Evolutionary conservation across 2,888 invertebrate genomes (phyloP), one percentile per base, ranked within the genome.

Genomic region (Coenonympha glycerion): DNA sequence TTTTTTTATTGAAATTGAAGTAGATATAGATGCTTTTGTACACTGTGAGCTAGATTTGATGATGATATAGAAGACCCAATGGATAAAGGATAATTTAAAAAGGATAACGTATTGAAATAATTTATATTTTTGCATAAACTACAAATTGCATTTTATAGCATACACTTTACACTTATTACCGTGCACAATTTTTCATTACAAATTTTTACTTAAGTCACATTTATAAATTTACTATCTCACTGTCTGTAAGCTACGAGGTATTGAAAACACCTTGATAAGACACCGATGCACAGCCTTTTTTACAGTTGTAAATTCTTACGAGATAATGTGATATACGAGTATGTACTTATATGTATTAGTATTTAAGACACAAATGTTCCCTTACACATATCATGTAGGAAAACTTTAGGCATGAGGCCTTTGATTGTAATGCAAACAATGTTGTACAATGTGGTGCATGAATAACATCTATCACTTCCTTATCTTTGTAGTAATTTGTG

Each of bases 381-480:
- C 31, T 45, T 24, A 39, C 31, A n/a, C 34, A 36, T 22, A 40
- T 28, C 13, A 8, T 30, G n/a, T 44, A 44, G 37, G 47, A 44
- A 22, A 45, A 26, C 8, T 42, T 42, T 53, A 49, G 39, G 58
- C 57, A 61, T 54, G 56, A 52, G 34, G 42, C 40, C 39, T 42
- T 53, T 52, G 47, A 45, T 47, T 56, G 47, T 51, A 49, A 42
- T 52, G 49, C 58, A 54, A 56, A 57, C 60, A 59, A 52, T 63
- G 60, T 73, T 70, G 71, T 76, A 69, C 65, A n/a, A n/a, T 68
- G 78, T 83, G 86, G 87, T 87, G 87, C 87, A 87, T 85, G 87
- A 87, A 87, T 87, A 87, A 87, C 87, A 87, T 87, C 87, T 87
- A 82, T 83, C 66, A 69, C 67, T 74, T 13, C 13, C 66, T 68